phyloP scores from a whole-genome alignment of 2,888 invertebrate species.

The Chalcosyrphus nemorum region DNA sequence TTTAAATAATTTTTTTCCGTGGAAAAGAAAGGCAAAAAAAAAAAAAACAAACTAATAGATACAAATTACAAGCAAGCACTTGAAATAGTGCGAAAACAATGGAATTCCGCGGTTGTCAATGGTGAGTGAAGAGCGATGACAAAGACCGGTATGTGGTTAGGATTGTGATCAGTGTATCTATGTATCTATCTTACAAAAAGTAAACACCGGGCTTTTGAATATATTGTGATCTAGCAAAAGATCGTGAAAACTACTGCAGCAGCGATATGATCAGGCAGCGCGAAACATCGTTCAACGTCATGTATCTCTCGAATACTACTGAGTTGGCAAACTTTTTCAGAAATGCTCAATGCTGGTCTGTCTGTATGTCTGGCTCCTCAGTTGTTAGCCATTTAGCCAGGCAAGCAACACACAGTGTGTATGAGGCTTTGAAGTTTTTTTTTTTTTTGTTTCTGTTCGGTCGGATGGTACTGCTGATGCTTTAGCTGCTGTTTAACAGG shows the following conservation, averaged over 20 bases:
- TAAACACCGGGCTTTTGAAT: constrained; percentile 7
- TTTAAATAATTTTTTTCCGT: no score
- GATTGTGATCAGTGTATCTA: no score
- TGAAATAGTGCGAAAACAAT: neutral
- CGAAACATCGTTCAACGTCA: constrained; percentile 62
- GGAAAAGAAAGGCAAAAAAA: neutral
- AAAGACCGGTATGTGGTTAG: neutral
- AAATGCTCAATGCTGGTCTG: constrained; percentile 46
- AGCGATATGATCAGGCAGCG: constrained; percentile 13
- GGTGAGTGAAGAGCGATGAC: neutral
- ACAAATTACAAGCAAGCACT: constrained; percentile 1
- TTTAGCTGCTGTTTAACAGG: constrained; percentile 27
- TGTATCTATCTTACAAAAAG: neutral
- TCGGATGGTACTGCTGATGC: constrained; percentile 17
- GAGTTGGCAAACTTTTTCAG: constrained; percentile 40
- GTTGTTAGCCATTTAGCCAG: neutral
- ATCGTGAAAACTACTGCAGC: constrained; percentile 15
- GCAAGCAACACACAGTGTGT: neutral
- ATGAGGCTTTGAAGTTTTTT: neutral
- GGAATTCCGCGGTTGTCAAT: neutral
- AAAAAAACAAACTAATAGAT: neutral
- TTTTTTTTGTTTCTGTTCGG: constrained; percentile 21
- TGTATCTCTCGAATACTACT: constrained; percentile 64
- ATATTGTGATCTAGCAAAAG: neutral
- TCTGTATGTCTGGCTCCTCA: neutral